Base-by-base conservation (phyloP, 2,888 invertebrate genomes). In the Hipparchia semele region DNA sequence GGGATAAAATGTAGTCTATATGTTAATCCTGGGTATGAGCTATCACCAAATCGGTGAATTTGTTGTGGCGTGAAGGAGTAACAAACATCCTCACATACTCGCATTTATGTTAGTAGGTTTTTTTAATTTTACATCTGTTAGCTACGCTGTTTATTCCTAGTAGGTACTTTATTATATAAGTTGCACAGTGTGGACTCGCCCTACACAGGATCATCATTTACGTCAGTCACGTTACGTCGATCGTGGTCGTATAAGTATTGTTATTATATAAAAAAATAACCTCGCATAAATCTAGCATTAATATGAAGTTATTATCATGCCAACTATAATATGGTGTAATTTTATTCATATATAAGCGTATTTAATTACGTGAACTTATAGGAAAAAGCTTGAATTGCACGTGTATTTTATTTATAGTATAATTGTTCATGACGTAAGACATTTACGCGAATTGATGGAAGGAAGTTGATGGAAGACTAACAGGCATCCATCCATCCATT, bases 301-400 rank as follows among this genome's bases (percentile, higher is more conserved):
- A 53, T 33, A 65, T 53, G 33, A 65, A 65, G 65, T 53, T 65
- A 65, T 65, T 65, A 65, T 65, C 65, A 39, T 53, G 53, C 65
- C 53, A 53, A 23, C 10, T 51, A 2, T 10, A 12, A 65, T 65
- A 53, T 12, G 10, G 6, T 33, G 53, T 33, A 65, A 65, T 65
- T 23, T 23, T 65, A 53, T 53, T 65, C 65, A 6, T 53, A 65
- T 51, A 10, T 8, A 51, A 64, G 51, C 49, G 13, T 23, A 10
- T 23, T 49, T 49, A 62, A 62, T 62, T 45, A 12, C n/a, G 7
- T 6, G 39, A 46, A 49, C 8, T n/a, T 33, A 33, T 4, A 51
- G 49, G 64, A 13, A 53, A 65, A 53, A 65, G 65, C 65, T 65
- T 9, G 23, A 23, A 13, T 53, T 65, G 53, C 53, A 65, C 53